Evolutionary conservation across 2,113 vertebrate species (phyloP), one percentile per base, ranked within the genome.

Genomic region (Rhombomys opimus): DNA sequence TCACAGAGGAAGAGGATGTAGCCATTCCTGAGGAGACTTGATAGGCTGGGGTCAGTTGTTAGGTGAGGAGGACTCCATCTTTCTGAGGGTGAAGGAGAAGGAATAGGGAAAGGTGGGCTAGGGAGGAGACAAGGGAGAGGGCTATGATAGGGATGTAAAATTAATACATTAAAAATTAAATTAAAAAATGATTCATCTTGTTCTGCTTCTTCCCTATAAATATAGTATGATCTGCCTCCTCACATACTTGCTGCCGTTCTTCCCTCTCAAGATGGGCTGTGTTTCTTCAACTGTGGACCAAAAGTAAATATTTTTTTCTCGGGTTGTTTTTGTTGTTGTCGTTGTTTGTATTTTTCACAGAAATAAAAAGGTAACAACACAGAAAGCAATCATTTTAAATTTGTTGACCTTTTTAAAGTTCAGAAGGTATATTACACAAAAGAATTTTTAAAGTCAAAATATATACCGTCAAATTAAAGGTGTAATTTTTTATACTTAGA

Each of bases 401-500:
- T 77, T 89, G 38, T 27, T 81, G 30, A 92, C 35, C 7, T 87
- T 93, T 93, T 5, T 6, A 25, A 27, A 7, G 35, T 72, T 61
- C n/a, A 93, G 17, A 15, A 87, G 9, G 1, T 32, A 87, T 52
- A 54, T 3, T 76, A 72, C 41, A 3, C 23, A 32, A 89, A 95
- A 73, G 78, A 61, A 32, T 50, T 52, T 50, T 63, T 54, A 72
- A 95, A 68, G 3, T 73, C 23, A 76, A n/a, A 93, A 59, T 92
- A 15, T 93, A 7, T 82, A 10, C 91, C 72, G 96, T 87, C 17
- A 93, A 89, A 63, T 65, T 87, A 96, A 90, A 94, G 52, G 11
- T 85, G 50, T 63, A 27, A 81, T 75, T 92, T 97, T 46, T 46
- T 46, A 46, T 46, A 5, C 46, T 46, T 46, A 46, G 46, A 46